Conservation (phyloP, 2,888 invertebrate species). For the Drosophila diplacantha region DNA sequence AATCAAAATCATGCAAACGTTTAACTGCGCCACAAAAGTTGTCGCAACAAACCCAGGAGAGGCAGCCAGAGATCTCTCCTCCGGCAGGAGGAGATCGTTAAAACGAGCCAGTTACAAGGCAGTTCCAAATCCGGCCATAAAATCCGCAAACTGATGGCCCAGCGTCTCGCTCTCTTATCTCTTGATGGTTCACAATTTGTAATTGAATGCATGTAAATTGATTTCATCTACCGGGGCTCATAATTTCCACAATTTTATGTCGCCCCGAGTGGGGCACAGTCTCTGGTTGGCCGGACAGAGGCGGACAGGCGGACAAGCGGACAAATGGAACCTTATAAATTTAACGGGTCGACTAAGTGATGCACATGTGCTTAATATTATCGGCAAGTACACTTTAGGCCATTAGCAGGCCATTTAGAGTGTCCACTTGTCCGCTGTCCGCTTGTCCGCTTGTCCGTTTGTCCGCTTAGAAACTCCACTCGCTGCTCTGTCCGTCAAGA, state of each 20-base stretch:
- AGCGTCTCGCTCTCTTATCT: conserved; percentile 23
- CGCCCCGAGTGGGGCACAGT: conserved; percentile 5
- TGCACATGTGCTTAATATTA: conserved; percentile 66
- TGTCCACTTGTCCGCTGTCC: conserved; percentile 9
- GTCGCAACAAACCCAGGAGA: conserved; percentile 50
- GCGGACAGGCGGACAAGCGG: conserved; percentile 21
- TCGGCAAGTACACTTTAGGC: conserved; percentile 73
- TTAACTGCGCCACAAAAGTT: conserved; percentile 70
- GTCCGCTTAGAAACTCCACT: conserved; percentile 2
- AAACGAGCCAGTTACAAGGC: conserved; percentile 70
- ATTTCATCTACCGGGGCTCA: conserved; percentile 57
- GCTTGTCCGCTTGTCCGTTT: neutral
- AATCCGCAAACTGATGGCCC: conserved; percentile 57
- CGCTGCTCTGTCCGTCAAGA: conserved; percentile 32
- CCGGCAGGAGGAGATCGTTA: conserved; percentile 44
- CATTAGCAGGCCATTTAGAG: conserved; percentile 73
- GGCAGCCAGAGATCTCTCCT: neutral
- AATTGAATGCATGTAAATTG: conserved; percentile 74
- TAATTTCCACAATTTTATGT: conserved; percentile 56
- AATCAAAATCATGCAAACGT: conserved; percentile 71
- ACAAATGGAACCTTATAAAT: conserved; percentile 40
- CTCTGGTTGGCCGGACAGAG: conserved; percentile 10
- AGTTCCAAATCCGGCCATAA: conserved; percentile 57
- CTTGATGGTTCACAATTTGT: conserved; percentile 66
- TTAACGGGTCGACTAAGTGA: conserved; percentile 44